Percentiles rank a stretch among this genome's conserved stretches.
These are phyloP conservation scores for Chymomyza fuscimana DNA, from an alignment of 2,888 invertebrate species.

Conservation along the genomic window DNA sequence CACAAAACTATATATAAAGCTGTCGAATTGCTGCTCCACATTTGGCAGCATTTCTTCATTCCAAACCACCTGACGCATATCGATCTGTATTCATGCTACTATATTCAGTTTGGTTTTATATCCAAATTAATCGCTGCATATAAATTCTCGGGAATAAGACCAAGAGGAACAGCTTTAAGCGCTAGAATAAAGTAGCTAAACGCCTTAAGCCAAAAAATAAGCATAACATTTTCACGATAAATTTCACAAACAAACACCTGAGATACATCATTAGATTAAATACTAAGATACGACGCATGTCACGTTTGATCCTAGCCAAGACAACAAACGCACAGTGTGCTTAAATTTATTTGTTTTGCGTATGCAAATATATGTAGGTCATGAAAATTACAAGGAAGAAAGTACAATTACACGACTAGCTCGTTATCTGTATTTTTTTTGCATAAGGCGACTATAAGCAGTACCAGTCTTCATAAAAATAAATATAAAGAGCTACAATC, in stretches of 20 bases:
- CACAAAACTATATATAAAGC: neutral
- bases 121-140: slow-evolving; percentile 66
- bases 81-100: neutral
- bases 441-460: too few species aligned
- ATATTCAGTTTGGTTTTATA: slow-evolving; percentile 37
- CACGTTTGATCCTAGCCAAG: slow-evolving; percentile 22
- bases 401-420: too few species aligned
- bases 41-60: neutral
- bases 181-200: slow-evolving; percentile 20
- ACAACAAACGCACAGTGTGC: slow-evolving; percentile 37
- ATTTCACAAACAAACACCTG: slow-evolving; percentile 75
- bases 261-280: slow-evolving; percentile 76
- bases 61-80: neutral
- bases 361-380: neutral
- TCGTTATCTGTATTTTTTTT: too few species aligned
- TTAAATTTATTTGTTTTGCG: neutral
- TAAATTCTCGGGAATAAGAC: slow-evolving; percentile 46
- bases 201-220: slow-evolving; percentile 66
- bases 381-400: too few species aligned
- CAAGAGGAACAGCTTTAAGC: neutral
- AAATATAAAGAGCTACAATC: too few species aligned
- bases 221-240: slow-evolving; percentile 70
- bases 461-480: too few species aligned
- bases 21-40: too few species aligned
- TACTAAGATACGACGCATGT: slow-evolving; percentile 43